Base-by-base conservation (phyloP, 2,888 invertebrate genomes). In the Pyralis farinalis region DNA sequence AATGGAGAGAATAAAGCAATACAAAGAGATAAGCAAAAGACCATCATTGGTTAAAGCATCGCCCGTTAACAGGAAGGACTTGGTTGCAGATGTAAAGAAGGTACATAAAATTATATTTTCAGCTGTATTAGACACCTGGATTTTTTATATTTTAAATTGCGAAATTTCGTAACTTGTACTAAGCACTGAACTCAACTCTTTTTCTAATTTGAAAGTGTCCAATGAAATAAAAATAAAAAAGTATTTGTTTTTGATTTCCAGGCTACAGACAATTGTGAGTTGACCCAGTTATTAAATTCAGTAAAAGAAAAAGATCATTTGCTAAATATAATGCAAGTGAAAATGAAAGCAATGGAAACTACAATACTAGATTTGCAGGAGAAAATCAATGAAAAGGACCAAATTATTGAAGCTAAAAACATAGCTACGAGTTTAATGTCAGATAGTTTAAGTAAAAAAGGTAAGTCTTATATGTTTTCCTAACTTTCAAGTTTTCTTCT, bases 281-380 rank as follows among this genome's bases (percentile, higher is more conserved):
- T 68, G 22, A 50, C 49, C 21, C 78, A 95, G 60, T 82, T 96
- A 43, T 90, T 91, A 62, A 92, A 90, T 51, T 92, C 91, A 67
- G 90, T 95, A n/a, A 89, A 93, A 53, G 87, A 86, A 46, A 88
- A 87, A 56, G 88, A 88, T 47, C 86, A 83, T 60, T 62, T 66
- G 16, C 51, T 87, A 10, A 85, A 72, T 70, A 58, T 85, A 4
- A 71, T 87, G 63, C 84, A 87, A 63, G 76, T 83, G 0, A 88
- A 83, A 58, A 76, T 88, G 58, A 86, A 66, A 57, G 94, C 94
- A 58, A 86, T 95, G 70, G 96, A 96, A 76, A 92, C 92, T 6
- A 91, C 91, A 46, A 91, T 97, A 34, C 76, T 97, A 49, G 97
- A 97, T 72, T 86, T 95, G 36, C 95, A 96, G 77, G 97, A 96